These are phyloP conservation scores for Euborellia annulipes DNA, from an alignment of 1,140 invertebrate genomes.

Conservation along the genomic window DNA sequence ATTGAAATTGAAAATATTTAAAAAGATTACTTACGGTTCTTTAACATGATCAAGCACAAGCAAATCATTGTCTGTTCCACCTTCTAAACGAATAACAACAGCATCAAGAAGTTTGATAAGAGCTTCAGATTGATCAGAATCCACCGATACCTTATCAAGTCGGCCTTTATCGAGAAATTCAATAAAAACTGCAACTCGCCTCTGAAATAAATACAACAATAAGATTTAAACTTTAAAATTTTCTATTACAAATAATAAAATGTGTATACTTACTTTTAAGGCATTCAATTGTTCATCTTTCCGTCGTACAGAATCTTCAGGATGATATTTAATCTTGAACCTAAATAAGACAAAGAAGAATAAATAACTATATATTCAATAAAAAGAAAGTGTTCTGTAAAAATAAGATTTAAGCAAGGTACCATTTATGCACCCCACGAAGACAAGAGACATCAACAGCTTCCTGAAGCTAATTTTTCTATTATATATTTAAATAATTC, in stretches of 20 bases:
- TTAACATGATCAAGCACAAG: constrained; percentile 51
- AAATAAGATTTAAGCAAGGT: too few relatives aligned
- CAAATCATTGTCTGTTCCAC: constrained; percentile 88
- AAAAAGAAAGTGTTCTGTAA: too few relatives aligned
- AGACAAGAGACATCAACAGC: too few relatives aligned
- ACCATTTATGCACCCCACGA: too few relatives aligned
- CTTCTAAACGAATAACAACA: constrained; percentile 93
- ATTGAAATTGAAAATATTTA: neutral
- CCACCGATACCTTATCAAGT: constrained; percentile 65
- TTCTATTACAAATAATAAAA: constrained; percentile 13
- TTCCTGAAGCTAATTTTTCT: too few relatives aligned
- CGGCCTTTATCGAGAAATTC: constrained; percentile 61
- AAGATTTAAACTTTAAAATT: constrained; percentile 3
- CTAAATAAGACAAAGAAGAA: constrained; percentile 43
- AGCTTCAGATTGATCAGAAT: constrained; percentile 72
- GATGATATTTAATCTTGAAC: constrained; percentile 99
- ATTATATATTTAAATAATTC: too few relatives aligned
- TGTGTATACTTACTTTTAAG: constrained; percentile 48
- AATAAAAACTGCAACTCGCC: constrained; percentile 77
- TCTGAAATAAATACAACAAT: constrained; percentile 34
- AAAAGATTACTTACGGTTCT: neutral
- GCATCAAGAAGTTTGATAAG: constrained; percentile 84
- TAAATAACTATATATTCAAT: constrained; percentile 11
- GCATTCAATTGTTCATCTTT: constrained; percentile 73
- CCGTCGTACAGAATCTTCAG: constrained; percentile 82